Conservation (phyloP, 1,140 invertebrate species). For the Musca domestica region DNA sequence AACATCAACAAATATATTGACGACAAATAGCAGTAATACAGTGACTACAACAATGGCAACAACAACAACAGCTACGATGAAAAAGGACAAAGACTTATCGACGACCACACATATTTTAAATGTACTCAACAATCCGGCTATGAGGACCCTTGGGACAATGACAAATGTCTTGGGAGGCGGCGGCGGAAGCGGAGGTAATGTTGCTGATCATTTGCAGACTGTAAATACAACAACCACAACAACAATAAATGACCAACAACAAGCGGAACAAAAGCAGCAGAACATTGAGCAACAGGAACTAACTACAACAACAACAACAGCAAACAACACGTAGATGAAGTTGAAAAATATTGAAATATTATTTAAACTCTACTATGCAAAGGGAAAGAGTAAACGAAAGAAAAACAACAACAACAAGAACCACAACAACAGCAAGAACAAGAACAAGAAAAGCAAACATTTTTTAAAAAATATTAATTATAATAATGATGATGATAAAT, state of each 20-base stretch:
- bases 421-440: no score
- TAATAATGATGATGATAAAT: neutral
- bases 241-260: conserved; percentile 36
- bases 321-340: conserved; percentile 45
- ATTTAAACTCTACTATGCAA: conserved; percentile 19
- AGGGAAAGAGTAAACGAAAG: conserved; percentile 14
- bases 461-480: conserved; percentile 14
- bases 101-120: neutral
- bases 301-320: conserved; percentile 35
- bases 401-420: neutral
- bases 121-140: conserved; percentile 17
- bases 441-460: neutral
- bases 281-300: conserved; percentile 25
- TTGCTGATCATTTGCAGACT: conserved; percentile 24
- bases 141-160: conserved; percentile 9
- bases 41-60: conserved; percentile 7
- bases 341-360: conserved; percentile 25
- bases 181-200: neutral
- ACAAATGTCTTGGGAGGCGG: neutral
- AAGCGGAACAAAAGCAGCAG: conserved; percentile 28
- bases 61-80: conserved; percentile 15
- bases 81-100: conserved; percentile 24
- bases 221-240: conserved; percentile 36
- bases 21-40: neutral
- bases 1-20: conserved; percentile 7